phyloP scores from a whole-genome alignment of 2,888 invertebrate genomes.

The Punctoribates punctum region DNA sequence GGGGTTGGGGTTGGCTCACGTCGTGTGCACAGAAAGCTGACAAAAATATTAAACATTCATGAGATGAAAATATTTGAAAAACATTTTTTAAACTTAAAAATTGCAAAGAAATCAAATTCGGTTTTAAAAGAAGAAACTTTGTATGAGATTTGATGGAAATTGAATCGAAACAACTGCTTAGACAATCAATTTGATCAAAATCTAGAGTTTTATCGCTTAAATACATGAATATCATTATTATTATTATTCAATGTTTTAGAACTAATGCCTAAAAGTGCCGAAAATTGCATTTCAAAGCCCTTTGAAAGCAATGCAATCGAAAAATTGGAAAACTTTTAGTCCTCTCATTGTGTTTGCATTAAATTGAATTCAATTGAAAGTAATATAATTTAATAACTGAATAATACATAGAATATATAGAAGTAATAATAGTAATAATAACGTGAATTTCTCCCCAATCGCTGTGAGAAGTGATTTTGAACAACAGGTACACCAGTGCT shows the following conservation, averaged over 20 bases:
- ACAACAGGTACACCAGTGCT: constrained; percentile 6
- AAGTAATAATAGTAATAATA: neutral
- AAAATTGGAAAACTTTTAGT: constrained; percentile 7
- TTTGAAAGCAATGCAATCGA: neutral
- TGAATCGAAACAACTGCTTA: constrained; percentile 24
- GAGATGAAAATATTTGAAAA: constrained; percentile 29
- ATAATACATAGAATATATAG: neutral
- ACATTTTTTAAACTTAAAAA: neutral
- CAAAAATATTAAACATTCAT: constrained; percentile 2
- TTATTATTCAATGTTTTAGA: constrained; percentile 3
- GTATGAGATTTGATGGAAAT: neutral
- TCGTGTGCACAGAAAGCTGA: constrained; percentile 14
- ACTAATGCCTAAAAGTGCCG: neutral
- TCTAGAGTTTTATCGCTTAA: neutral
- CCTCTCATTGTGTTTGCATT: constrained; percentile 6
- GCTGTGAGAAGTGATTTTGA: neutral
- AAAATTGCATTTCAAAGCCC: neutral
- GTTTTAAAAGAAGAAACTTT: neutral
- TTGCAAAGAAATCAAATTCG: constrained; percentile 5
- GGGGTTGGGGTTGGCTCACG: neutral
- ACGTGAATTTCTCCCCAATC: neutral
- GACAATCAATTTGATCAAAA: constrained; percentile 23
- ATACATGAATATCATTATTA: neutral
- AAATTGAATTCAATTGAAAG: constrained; percentile 21
- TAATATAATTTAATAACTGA: constrained; percentile 26